A percentile compares a stretch with the other conserved stretches of the same genome.
Conservation (phyloP, 2,113 vertebrate species). For the Meriones unguiculatus region DNA sequence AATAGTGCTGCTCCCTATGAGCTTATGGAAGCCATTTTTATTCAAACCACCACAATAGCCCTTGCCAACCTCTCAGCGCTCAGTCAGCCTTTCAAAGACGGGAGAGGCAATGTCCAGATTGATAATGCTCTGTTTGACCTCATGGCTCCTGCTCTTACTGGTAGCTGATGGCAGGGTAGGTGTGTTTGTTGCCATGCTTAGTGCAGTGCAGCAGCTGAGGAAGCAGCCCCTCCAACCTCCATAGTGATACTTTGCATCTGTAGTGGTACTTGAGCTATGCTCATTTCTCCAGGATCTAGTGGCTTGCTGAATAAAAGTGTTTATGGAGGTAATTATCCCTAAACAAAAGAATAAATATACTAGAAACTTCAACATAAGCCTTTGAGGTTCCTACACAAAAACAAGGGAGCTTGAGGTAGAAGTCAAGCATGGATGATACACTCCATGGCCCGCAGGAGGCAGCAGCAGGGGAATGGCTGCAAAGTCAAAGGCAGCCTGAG, state of each 20-base stretch:
- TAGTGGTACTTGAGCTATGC: not conserved
- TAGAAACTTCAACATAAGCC: not conserved
- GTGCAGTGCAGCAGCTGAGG: not conserved
- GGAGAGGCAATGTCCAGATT: not conserved
- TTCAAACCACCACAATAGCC: not conserved
- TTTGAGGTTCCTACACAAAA: not conserved
- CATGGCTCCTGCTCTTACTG: not conserved
- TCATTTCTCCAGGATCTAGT: not conserved
- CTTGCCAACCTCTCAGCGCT: not conserved
- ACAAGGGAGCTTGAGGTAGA: not conserved
- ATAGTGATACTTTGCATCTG: not conserved
- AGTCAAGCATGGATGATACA: not conserved
- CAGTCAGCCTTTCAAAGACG: not conserved
- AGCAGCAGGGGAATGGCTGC: not conserved
- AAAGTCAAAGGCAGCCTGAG: not conserved
- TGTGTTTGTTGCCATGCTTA: no score
- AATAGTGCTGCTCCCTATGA: not conserved
- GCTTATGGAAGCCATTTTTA: not conserved
- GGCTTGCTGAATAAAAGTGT: not conserved
- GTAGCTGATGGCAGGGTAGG: not conserved
- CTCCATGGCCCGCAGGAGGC: not conserved
- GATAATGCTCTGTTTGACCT: not conserved
- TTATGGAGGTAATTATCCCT: not conserved
- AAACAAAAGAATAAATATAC: not conserved
- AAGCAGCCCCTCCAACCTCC: not conserved